Evolutionary conservation across 2,113 vertebrate genomes (phyloP).

Genomic region (Gymnocephalus cernua): DNA sequence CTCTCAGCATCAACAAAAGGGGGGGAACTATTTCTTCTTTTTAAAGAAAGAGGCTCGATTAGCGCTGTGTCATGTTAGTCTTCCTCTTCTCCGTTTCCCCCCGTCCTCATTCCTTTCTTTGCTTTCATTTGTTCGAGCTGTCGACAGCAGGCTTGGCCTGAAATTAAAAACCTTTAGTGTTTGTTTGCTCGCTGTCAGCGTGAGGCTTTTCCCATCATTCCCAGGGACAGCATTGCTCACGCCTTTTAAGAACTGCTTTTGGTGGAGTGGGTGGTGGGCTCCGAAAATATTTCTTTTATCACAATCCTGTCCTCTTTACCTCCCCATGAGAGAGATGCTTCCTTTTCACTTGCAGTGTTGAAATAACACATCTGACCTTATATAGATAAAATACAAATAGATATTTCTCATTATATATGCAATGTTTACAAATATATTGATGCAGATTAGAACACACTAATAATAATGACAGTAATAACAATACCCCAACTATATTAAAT

Average conservation of each 20-base stretch:
- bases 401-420: no score
- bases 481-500: no score
- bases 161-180: conserved; percentile 76
- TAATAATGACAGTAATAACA: no score
- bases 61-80: conserved; percentile 52
- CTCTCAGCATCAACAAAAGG: conserved; percentile 64
- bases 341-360: neutral
- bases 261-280: neutral
- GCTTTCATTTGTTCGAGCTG: conserved; percentile 76
- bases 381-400: no score
- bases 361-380: neutral
- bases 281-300: neutral
- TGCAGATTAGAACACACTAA: no score
- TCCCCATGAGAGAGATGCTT: neutral
- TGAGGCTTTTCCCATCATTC: conserved; percentile 64
- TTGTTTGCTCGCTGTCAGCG: conserved; percentile 77
- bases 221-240: conserved; percentile 37
- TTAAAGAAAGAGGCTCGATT: conserved; percentile 53
- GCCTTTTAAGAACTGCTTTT: conserved; percentile 30
- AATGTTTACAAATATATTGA: no score
- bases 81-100: conserved; percentile 11
- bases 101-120: conserved; percentile 50
- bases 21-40: conserved; percentile 42
- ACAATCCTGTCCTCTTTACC: neutral
- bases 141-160: conserved; percentile 71